phyloP scores from a whole-genome alignment of 1,140 invertebrate genomes.

The Eueides isabella region DNA sequence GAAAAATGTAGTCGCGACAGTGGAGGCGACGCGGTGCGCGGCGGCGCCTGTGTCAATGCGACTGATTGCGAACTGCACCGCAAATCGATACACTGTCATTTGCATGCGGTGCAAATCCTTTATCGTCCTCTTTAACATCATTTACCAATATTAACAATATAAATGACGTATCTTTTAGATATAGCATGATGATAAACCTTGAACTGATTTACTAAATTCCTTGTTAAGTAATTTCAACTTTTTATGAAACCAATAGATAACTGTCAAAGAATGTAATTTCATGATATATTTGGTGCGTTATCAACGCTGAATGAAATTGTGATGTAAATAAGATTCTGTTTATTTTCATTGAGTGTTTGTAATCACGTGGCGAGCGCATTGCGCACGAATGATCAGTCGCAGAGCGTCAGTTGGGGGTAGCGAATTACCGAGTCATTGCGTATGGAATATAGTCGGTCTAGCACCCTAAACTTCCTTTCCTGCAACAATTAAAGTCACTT shows the following conservation, averaged over 20 bases:
- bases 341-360: slow-evolving; percentile 59
- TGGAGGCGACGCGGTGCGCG: slow-evolving; percentile 41
- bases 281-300: neutral
- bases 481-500: slow-evolving; percentile 47
- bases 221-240: neutral
- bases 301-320: slow-evolving; percentile 52
- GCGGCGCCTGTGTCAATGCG: slow-evolving; percentile 49
- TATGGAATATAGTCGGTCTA: slow-evolving; percentile 66
- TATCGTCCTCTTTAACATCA: slow-evolving; percentile 11
- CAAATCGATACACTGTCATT: slow-evolving; percentile 49
- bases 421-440: slow-evolving; percentile 69
- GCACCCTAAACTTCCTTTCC: slow-evolving; percentile 59
- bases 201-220: neutral
- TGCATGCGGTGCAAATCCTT: slow-evolving; percentile 27
- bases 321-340: slow-evolving; percentile 53
- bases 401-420: slow-evolving; percentile 57
- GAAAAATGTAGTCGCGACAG: slow-evolving; percentile 61
- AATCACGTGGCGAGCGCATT: slow-evolving; percentile 55
- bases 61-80: slow-evolving; percentile 50
- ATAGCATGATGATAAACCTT: neutral
- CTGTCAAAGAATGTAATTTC: neutral
- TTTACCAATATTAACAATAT: neutral
- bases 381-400: slow-evolving; percentile 64
- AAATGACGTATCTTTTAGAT: neutral
- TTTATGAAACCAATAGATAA: neutral